phyloP scores from a whole-genome alignment of 2,888 invertebrate genomes.

The Drosophila histrio region DNA sequence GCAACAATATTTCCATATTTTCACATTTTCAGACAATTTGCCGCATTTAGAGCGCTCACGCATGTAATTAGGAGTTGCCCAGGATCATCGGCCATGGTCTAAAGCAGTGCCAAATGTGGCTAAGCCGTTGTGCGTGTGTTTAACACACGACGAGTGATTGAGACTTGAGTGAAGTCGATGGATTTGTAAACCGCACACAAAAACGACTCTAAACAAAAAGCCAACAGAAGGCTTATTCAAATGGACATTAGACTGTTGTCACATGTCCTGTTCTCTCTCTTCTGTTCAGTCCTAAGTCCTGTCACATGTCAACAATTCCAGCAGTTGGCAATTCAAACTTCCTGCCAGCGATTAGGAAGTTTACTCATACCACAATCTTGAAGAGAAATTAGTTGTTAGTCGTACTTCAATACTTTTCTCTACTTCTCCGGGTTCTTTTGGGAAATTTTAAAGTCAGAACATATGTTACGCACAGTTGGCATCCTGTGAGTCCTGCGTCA shows the following conservation, averaged over 20 bases:
- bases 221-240: conserved; percentile 75
- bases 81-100: conserved; percentile 40
- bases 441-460: conserved; percentile 49
- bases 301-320: conserved; percentile 74
- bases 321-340: conserved; percentile 43
- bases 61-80: conserved; percentile 74
- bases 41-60: conserved; percentile 80
- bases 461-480: conserved; percentile 61
- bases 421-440: conserved; percentile 9
- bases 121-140: conserved; percentile 57
- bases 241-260: conserved; percentile 51
- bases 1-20: conserved; percentile 64
- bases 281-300: conserved; percentile 59
- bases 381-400: conserved; percentile 45
- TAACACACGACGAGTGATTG: conserved; percentile 8
- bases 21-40: conserved; percentile 41
- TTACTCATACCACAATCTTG: conserved; percentile 18
- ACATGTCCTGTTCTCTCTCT: background rate
- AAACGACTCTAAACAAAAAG: conserved; percentile 30
- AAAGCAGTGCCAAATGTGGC: conserved; percentile 25
- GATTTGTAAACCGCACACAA: conserved; percentile 58
- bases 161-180: conserved; percentile 64
- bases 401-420: conserved; percentile 17
- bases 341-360: conserved; percentile 52
- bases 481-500: conserved; percentile 44